Conservation (phyloP, 2,797 vertebrate genomes). For the Lepilemur septentrionalis region DNA sequence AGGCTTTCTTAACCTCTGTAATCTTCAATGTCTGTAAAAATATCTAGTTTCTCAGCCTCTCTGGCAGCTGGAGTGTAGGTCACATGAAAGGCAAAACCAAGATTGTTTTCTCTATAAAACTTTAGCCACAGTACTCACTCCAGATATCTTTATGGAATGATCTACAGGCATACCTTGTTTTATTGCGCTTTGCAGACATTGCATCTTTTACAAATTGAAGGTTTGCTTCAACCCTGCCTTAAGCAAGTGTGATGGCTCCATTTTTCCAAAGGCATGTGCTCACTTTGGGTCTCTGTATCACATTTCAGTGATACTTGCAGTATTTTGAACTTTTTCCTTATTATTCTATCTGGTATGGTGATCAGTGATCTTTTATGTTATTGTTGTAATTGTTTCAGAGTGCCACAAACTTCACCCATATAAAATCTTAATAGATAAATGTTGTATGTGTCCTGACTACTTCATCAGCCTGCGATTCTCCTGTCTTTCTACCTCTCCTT, state of each 20-base stretch:
- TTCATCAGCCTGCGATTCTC: neutral
- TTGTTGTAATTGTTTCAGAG: neutral
- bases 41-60: neutral
- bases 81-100: neutral
- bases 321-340: neutral
- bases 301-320: neutral
- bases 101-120: neutral
- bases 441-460: neutral
- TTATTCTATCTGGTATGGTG: neutral
- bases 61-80: neutral
- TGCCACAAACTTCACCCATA: neutral
- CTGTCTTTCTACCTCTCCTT: neutral
- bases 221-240: neutral
- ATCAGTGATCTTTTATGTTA: neutral
- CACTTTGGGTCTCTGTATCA: neutral
- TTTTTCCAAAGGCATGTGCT: neutral
- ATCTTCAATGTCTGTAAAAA: neutral
- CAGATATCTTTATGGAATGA: neutral
- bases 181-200: neutral
- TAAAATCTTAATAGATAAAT: neutral
- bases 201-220: neutral
- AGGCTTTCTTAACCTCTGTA: neutral
- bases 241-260: neutral
- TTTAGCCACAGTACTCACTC: neutral
- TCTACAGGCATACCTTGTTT: neutral